Evolutionary conservation across 2,888 invertebrate species (phyloP), one percentile per base, ranked within the genome.

Genomic region (Oligia strigilis): DNA sequence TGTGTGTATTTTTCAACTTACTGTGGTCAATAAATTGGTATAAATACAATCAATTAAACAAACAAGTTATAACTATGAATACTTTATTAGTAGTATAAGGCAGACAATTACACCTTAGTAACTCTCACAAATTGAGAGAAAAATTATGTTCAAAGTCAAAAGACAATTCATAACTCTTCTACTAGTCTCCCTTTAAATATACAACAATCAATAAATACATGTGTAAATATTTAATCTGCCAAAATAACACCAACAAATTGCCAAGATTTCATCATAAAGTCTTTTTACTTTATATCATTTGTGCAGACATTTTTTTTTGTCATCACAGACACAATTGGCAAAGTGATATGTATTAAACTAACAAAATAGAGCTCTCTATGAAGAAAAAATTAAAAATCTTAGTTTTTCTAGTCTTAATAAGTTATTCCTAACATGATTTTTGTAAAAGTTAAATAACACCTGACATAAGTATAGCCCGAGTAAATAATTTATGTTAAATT

Each of bases 171-270:
- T 76, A 82, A 72, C 65, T 72, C 40, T 66, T 73, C 67, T 71
- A 80, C 74, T 81, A 81, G 67, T 78, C 77, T 78, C 77, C 81
- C 71, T 80, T 83, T 83, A 83, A 86, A 66, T 77, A 83, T 82
- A 90, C 82, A 89, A 89, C 89, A 90, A 86, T 87, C 79, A 86
- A 89, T 89, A 89, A 89, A 88, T 90, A 90, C 80, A 84, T 58
- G 75, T 89, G 81, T 89, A 87, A 88, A 84, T 87, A 90, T 84
- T 81, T 64, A 80, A 80, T 82, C 67, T 83, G 82, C 78, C 69
- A 71, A 81, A 80, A 84, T 75, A 86, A 87, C 79, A 74, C 71
- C 29, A 81, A 86, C 75, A 82, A 82, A 81, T 81, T 83, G 62
- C 75, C 78, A 80, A 80, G 60, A 85, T 74, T 80, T 71, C 19